These are phyloP conservation scores for Drosophila mojavensis DNA, from an alignment of 1,140 invertebrate species.

Conservation along the genomic window DNA sequence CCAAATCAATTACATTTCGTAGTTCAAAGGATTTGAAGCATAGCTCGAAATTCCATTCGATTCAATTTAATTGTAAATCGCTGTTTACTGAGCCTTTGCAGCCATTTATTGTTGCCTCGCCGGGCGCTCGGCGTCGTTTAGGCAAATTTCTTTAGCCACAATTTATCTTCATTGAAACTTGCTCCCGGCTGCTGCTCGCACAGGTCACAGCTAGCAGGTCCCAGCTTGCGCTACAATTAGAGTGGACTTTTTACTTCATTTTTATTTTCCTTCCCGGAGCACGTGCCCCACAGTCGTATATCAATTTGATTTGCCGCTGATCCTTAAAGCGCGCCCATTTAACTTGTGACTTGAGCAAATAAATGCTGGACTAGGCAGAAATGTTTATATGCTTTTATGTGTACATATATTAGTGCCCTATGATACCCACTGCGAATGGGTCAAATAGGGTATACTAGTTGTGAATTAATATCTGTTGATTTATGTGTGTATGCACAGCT, in stretches of 20 bases:
- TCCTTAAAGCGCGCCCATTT: conserved; percentile 38
- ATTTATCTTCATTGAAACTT: conserved; percentile 67
- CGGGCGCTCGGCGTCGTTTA: conserved; percentile 10
- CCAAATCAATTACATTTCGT: conserved; percentile 33
- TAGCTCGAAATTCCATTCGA: conserved; percentile 25
- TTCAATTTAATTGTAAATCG: conserved; percentile 31
- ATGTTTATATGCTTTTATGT: too few species aligned
- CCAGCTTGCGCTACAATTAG: conserved; percentile 35
- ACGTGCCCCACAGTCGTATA: conserved; percentile 52
- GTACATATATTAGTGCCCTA: too few species aligned
- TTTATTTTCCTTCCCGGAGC: neutral
- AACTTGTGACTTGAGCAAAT: conserved; percentile 9
- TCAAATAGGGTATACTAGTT: too few species aligned
- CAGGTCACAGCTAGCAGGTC: conserved; percentile 2
- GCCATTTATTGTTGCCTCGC: conserved; percentile 26
- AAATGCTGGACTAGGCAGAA: neutral
- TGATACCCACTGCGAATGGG: too few species aligned
- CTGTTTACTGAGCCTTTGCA: conserved; percentile 19
- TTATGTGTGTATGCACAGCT: too few species aligned
- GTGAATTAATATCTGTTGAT: too few species aligned
- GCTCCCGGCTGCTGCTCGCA: neutral
- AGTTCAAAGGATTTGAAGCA: conserved; percentile 14
- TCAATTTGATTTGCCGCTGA: conserved; percentile 57
- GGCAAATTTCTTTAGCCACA: conserved; percentile 46
- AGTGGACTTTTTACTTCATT: neutral